A percentile compares a stretch with the other conserved stretches of the same genome.
phyloP scores from a whole-genome alignment of 1,140 invertebrate species.

The Cyclargus thomasi region DNA sequence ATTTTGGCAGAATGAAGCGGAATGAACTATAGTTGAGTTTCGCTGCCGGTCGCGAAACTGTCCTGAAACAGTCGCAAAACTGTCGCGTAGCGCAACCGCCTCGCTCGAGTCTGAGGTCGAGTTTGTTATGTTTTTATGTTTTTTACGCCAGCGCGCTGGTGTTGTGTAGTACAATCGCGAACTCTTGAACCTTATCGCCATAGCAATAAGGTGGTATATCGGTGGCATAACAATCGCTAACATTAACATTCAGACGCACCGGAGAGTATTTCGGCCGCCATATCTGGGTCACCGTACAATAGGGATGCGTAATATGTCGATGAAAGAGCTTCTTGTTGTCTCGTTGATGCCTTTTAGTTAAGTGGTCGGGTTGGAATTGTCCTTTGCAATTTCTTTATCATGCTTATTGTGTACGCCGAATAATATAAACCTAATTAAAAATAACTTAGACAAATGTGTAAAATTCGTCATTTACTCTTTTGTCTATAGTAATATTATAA shows the following conservation, averaged over 20 bases:
- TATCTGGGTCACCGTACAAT: slow-evolving; percentile 48
- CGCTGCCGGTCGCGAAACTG: background rate
- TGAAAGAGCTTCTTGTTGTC: background rate
- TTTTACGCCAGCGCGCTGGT: background rate
- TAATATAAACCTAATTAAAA: too few species aligned
- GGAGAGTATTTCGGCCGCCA: slow-evolving; percentile 37
- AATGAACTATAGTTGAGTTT: background rate
- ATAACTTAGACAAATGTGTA: too few species aligned
- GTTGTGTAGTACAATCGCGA: too few species aligned
- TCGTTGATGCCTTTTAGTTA: background rate
- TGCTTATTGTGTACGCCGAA: background rate
- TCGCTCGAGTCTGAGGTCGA: background rate
- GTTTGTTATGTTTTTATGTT: background rate
- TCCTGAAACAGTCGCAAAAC: background rate
- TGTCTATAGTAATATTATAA: too few species aligned
- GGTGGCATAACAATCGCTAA: slow-evolving; percentile 33
- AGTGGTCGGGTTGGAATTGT: background rate
- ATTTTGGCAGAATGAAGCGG: too few species aligned
- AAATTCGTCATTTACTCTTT: too few species aligned
- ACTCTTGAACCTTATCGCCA: slow-evolving; percentile 37
- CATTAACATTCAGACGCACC: slow-evolving; percentile 49
- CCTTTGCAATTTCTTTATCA: background rate
- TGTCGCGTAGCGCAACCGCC: background rate
- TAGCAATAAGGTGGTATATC: slow-evolving; percentile 35
- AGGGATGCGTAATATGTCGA: slow-evolving; percentile 7